Conservation (phyloP, 1,140 invertebrate species). For the Rhopalosiphum padi region DNA sequence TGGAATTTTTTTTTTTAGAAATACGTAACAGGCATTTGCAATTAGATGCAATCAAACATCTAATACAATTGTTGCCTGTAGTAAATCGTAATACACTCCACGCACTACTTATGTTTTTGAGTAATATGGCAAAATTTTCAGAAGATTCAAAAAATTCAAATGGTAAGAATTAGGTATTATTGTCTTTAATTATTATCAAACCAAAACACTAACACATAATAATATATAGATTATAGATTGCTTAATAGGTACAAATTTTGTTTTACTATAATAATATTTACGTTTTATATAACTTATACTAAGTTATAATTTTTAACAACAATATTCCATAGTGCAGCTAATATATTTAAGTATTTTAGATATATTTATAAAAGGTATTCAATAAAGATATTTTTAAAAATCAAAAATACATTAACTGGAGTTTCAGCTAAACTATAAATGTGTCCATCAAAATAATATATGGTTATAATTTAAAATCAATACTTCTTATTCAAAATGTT, state of each 20-base stretch:
- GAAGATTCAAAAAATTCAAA: slow-evolving; percentile 68
- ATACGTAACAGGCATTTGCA: slow-evolving; percentile 82
- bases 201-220: no score
- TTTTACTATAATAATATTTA: no score
- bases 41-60: slow-evolving; percentile 80
- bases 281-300: no score
- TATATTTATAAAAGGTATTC: neutral
- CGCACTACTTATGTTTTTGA: slow-evolving; percentile 81
- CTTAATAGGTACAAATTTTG: no score
- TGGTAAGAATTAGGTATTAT: slow-evolving; percentile 7
- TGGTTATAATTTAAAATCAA: neutral
- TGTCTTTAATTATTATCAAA: neutral
- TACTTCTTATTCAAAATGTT: neutral
- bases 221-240: no score
- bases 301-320: no score
- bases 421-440: neutral
- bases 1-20: slow-evolving; percentile 66
- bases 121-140: slow-evolving; percentile 77
- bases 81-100: slow-evolving; percentile 88
- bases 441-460: no score
- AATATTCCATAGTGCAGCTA: no score
- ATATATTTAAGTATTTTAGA: no score
- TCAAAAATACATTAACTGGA: neutral
- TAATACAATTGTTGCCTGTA: slow-evolving; percentile 83
- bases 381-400: neutral